Evolutionary conservation across 2,888 invertebrate species (phyloP), one percentile per base, ranked within the genome.

Genomic region (Ochlodes sylvanus): DNA sequence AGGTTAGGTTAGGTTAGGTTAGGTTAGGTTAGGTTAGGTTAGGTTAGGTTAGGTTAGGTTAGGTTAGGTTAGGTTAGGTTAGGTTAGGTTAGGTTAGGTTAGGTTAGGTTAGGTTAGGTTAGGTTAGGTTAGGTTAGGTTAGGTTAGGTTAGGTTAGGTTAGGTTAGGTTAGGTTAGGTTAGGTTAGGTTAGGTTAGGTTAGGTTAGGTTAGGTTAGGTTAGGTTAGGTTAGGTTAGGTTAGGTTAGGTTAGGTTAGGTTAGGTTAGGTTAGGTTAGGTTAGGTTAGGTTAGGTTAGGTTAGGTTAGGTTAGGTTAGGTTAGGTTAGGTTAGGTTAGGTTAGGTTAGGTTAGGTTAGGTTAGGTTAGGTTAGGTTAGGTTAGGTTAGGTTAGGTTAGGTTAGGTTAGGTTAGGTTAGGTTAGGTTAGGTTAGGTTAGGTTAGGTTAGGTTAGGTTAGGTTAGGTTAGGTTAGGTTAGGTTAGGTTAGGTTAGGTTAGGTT

Each of bases 361-460:
- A 50, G 62, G 62, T 62, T 62, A 62, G 62, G 62, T 62, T 62
- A 62, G 62, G 62, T 62, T 62, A 62, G 62, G 62, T 62, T 62
- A 62, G n/a, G 62, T 62, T 62, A 62, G 62, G 62, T 62, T 62
- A 62, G 63, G 63, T 63, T 63, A 63, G 63, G 63, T 71, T 72
- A 72, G 72, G 72, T 72, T 72, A 72, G 73, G 72, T 71, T 73
- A 73, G 72, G 71, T 71, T 71, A 54, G 63, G 70, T 70, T 71
- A 70, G 70, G 70, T 71, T 72, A 71, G 70, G 70, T 70, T 72
- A 72, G 70, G 72, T 70, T 63, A 63, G 55, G 55, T 55, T 55
- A 55, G 55, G 55, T 55, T 55, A 55, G 55, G 55, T 55, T 55
- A 55, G 27, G 55, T 55, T 55, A 55, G 55, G 55, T 55, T 55